Evolutionary conservation across 2,113 vertebrate genomes (phyloP).

Genomic region (Melanostigma gelatinosum): DNA sequence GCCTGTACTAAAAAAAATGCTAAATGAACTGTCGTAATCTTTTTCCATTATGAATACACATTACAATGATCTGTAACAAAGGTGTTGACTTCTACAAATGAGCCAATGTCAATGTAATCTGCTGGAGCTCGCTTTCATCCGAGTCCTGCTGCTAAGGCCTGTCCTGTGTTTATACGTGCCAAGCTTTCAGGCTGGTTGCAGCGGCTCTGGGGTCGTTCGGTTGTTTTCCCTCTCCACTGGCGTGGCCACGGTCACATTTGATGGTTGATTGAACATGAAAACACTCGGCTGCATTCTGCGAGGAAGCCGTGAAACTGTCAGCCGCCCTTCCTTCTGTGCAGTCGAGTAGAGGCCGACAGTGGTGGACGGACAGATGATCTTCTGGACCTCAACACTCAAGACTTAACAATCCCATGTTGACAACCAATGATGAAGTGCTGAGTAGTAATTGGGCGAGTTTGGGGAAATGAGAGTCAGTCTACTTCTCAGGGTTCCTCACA

Average conservation of each 20-base stretch:
- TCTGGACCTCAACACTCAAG: conserved; percentile 57
- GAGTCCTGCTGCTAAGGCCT: conserved; percentile 29
- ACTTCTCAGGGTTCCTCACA: conserved; percentile 30
- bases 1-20: background rate
- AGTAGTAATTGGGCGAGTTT: conserved; percentile 46
- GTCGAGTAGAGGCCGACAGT: conserved; percentile 27
- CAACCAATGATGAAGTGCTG: conserved; percentile 56
- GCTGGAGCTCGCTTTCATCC: conserved; percentile 28
- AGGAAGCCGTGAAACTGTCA: conserved; percentile 74
- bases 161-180: conserved; percentile 39
- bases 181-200: conserved; percentile 54
- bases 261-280: conserved; percentile 83
- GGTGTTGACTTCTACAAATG: conserved; percentile 48
- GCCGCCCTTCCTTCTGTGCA: conserved; percentile 43
- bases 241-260: conserved; percentile 72
- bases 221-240: conserved; percentile 73
- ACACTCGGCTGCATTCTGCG: conserved; percentile 72
- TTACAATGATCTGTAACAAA: conserved; percentile 12
- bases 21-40: conserved; percentile 8
- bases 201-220: conserved; percentile 61
- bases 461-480: conserved; percentile 32
- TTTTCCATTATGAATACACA: conserved; percentile 23
- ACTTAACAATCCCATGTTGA: conserved; percentile 58
- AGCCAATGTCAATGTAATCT: conserved; percentile 25
- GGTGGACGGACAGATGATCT: conserved; percentile 67